Evolutionary conservation across 2,888 invertebrate species (phyloP), one percentile per base, ranked within the genome.

Genomic region (Torymus tubicola): DNA sequence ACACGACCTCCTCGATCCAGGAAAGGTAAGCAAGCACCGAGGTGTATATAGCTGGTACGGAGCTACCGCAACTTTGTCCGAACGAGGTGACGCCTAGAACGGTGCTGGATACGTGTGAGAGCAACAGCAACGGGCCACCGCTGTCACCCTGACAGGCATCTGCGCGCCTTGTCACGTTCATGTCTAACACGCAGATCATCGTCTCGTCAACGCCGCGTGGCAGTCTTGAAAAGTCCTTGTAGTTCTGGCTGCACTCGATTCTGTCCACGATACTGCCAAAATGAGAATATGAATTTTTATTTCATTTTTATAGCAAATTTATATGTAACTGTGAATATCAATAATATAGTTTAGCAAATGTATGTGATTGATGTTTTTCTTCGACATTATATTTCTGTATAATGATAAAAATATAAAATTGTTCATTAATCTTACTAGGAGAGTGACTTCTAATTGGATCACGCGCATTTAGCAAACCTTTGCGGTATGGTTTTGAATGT

Each of bases 1-100:
- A 90, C 3, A 89, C 88, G 0, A 85, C 79, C 2, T 83, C 73
- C 69, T 90, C 90, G 75, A 90, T 90, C 90, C 90, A 90, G 55
- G 88, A 86, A 50, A 90, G 71, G 50, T 87, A 88, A 5, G 83
- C 42, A 18, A 84, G 83, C 0, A 90, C 86, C 11, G 87, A 86
- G 3, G 86, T 89, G 72, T 90, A 90, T 14, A 89, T 84, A 1
- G 86, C 87, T 0, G 90, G 90, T 2, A 78, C 21, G 1, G 83
- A 2, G 3, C 84, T 82, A 0, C 90, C 89, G 71, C 90, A 90
- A 57, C 68, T 77, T 72, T 86, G 85, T 0, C 90, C 90, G 11
- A 89, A 88, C 0, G 90, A 86, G 2, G 88, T 89, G 10, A 90
- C 78, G 18, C 89, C 90, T 16, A 89, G 63, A 0, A 90, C 80